Base-by-base conservation (phyloP, 2,797 vertebrate genomes). In the Trachops cirrhosus region DNA sequence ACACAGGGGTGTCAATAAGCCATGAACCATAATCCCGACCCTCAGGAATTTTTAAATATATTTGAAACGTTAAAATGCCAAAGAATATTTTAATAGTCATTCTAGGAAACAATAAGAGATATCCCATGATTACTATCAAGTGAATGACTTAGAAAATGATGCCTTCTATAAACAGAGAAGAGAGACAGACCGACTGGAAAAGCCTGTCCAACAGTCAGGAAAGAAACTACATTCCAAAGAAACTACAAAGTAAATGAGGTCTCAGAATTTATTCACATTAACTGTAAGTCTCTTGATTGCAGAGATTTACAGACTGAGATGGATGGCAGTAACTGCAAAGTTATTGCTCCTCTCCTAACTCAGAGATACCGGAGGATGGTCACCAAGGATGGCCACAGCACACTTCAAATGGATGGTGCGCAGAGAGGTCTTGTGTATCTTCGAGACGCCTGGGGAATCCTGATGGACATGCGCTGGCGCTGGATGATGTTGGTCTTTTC, bases 401-500 rank as follows among this genome's bases (percentile, higher is more conserved):
- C 98, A 0, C 93, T 99, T 54, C 98, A 98, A 71, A 96, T 98
- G 91, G 98, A 98, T 1, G 98, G 98, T 54, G 98, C 98, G 18
- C 98, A 98, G 46, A 98, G 99, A 87, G 99, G 99, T 84, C 97
- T 99, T 64, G 98, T 98, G 0, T 99, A 99, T 86, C 97, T 99
- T 87, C 99, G 99, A 89, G 99, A 99, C 22, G 98, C 99, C 21
- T 99, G 99, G 99, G 99, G 99, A 78, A 98, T 99, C 44, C 97
- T 99, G 97, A 99, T 99, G 97, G 99, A 99, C 94, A 99, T 99
- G 98, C 99, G 99, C 92, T 99, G 99, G 99, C 99, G 99, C 44
- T 99, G 99, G 99, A 99, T 99, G 97, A 99, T 99, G 97, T 94
- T 99, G 70, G 99, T 99, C 54, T 99, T 99, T 97, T 99, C 96